phyloP scores from a whole-genome alignment of 2,888 invertebrate species.

The Coecobrya sp. region DNA sequence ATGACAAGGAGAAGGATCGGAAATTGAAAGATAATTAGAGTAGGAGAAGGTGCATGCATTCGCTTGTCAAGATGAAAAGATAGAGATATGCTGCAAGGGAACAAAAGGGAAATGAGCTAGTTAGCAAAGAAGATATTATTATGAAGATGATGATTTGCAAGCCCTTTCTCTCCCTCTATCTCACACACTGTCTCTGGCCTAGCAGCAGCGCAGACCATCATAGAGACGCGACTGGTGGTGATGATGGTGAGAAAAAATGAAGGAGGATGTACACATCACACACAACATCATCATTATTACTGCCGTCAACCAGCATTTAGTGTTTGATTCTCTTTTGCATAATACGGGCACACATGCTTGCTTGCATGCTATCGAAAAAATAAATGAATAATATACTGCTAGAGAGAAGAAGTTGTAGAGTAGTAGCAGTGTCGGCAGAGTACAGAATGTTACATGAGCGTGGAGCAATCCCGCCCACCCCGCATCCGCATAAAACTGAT shows the following conservation, averaged over 20 bases:
- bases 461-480: conserved; percentile 4
- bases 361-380: not conserved
- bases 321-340: not conserved
- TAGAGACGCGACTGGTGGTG: too few relatives aligned
- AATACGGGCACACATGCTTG: not conserved
- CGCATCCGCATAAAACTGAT: conserved; percentile 11
- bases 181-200: not conserved
- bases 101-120: conserved; percentile 69
- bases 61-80: conserved; percentile 68
- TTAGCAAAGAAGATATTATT: conserved; percentile 51
- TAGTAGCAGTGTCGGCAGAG: not conserved
- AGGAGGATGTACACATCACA: conserved; percentile 28
- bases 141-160: conserved; percentile 30
- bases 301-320: conserved; percentile 23
- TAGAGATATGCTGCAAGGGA: conserved; percentile 40
- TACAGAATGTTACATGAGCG: not conserved
- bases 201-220: not conserved
- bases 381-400: not conserved
- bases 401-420: too few relatives aligned
- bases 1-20: conserved; percentile 58
- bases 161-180: not conserved
- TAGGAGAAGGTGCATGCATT: conserved; percentile 51
- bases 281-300: not conserved
- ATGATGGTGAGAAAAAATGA: not conserved
- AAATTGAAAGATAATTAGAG: conserved; percentile 79